Evolutionary conservation across 92 coral and sea anemone genomes (phyloP), one percentile per base, ranked within the genome.

Genomic region (Palythoa grandiflora): DNA sequence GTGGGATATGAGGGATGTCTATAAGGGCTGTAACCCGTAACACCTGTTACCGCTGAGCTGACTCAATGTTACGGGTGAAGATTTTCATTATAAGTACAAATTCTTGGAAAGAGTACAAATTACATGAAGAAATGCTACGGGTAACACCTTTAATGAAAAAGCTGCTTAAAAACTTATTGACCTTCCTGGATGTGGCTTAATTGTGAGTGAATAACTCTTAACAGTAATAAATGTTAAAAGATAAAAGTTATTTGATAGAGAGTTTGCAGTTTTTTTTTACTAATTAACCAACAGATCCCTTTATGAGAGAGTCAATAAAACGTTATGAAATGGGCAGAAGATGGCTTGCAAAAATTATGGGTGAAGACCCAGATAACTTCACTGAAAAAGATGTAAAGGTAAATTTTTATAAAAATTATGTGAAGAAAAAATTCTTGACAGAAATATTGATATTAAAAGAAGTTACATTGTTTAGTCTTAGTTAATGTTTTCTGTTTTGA

Each of bases 271-370:
- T 48, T 20, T 20, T 20, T 20, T 51, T 21, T 20, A 48, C 28
- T 28, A 28, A 57, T 87, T 28, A 14, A 36, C 60, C 17, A 65
- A 38, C 60, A 96, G 99, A 94, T 95, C 97, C 98, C 73, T 94
- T 93, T 92, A 92, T 93, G 94, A 87, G 85, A 75, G 94, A 95
- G 59, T 72, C 87, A 79, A 79, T 91, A 1, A 91, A 83, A 9
- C 92, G 89, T 57, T 91, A 95, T 90, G 93, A 95, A 68, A 84
- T 87, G 77, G 93, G 94, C 74, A 93, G 90, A 16, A 79, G 94
- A 52, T 97, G 98, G 98, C 88, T 97, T 59, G 99, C 99, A 77
- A 91, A 89, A 36, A 92, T 97, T 21, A 97, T 97, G 99, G 99
- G 99, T n/a, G 96, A 94, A 80, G 98, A 95, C 57, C 88, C 90